phyloP scores from a whole-genome alignment of 2,113 vertebrate species.

The Limanda limanda region DNA sequence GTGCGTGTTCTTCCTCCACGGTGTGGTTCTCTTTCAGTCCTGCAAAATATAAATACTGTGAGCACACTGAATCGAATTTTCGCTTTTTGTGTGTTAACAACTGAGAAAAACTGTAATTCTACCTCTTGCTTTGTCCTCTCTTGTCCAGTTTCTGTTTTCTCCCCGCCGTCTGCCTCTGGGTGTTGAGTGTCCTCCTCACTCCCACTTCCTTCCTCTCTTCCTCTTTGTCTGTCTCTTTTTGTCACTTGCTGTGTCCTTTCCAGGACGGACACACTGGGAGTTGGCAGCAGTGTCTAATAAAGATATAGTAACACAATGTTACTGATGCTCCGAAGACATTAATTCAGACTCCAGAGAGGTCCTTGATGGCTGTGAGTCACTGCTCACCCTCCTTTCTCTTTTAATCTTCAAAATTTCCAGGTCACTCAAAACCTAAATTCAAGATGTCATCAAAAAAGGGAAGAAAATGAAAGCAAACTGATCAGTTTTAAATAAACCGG shows the following conservation, averaged over 20 bases:
- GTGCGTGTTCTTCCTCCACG: no score
- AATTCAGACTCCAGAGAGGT: slow-evolving; percentile 34
- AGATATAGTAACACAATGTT: slow-evolving; percentile 51
- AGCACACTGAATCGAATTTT: no score
- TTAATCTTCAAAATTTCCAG: slow-evolving; percentile 26
- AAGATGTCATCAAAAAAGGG: background rate
- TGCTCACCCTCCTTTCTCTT: slow-evolving; percentile 11
- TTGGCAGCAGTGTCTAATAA: slow-evolving; percentile 55
- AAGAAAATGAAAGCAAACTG: background rate
- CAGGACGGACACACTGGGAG: slow-evolving; percentile 36
- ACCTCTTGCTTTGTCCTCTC: slow-evolving; percentile 36
- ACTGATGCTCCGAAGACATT: slow-evolving; percentile 36
- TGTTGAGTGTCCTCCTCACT: slow-evolving; percentile 37
- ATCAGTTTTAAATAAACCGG: background rate
- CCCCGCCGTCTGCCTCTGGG: slow-evolving; percentile 21
- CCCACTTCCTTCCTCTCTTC: background rate
- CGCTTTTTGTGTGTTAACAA: no score
- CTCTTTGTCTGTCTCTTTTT: slow-evolving; percentile 27
- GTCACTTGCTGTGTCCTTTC: slow-evolving; percentile 18
- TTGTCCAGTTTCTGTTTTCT: slow-evolving; percentile 8
- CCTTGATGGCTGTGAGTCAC: slow-evolving; percentile 34
- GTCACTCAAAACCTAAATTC: background rate
- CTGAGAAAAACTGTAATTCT: no score
- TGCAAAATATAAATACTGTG: no score
- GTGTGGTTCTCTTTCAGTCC: no score